A percentile compares a stretch with the other conserved stretches of the same genome.
These are phyloP conservation scores for Odocoileus virginianus DNA, from an alignment of 2,113 vertebrate genomes.

Conservation along the genomic window DNA sequence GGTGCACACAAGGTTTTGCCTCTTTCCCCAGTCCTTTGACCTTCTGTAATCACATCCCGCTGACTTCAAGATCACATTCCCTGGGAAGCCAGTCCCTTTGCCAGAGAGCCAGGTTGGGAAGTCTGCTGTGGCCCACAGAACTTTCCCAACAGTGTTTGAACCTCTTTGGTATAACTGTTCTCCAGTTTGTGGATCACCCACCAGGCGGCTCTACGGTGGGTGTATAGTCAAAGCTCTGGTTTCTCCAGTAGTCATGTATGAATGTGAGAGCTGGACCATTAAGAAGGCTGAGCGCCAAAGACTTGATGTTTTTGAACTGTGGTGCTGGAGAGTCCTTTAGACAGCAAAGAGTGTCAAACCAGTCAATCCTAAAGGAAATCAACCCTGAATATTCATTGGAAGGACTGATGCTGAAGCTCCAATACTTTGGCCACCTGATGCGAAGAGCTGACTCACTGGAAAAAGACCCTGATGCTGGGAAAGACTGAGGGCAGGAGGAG, in stretches of 20 bases:
- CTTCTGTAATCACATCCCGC: background rate
- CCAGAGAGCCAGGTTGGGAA: background rate
- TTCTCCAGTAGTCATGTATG: background rate
- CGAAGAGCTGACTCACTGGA: background rate
- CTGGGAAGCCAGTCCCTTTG: background rate
- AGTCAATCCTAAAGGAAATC: background rate
- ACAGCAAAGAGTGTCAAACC: background rate
- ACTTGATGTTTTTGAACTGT: background rate
- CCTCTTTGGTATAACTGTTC: background rate
- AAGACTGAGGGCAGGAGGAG: background rate
- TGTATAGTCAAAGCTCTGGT: background rate
- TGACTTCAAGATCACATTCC: background rate
- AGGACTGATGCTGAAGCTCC: background rate
- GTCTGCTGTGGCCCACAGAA: background rate
- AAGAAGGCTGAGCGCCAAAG: background rate
- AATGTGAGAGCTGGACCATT: background rate
- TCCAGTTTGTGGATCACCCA: background rate
- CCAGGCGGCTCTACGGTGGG: background rate
- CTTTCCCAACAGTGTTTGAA: background rate
- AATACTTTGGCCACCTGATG: background rate
- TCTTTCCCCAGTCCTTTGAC: background rate
- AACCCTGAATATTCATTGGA: background rate
- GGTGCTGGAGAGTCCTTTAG: background rate
- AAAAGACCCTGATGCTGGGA: background rate
- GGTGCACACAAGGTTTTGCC: background rate